Base-by-base conservation (phyloP, 2,113 vertebrate species). In the Gasterosteus aculeatus region DNA sequence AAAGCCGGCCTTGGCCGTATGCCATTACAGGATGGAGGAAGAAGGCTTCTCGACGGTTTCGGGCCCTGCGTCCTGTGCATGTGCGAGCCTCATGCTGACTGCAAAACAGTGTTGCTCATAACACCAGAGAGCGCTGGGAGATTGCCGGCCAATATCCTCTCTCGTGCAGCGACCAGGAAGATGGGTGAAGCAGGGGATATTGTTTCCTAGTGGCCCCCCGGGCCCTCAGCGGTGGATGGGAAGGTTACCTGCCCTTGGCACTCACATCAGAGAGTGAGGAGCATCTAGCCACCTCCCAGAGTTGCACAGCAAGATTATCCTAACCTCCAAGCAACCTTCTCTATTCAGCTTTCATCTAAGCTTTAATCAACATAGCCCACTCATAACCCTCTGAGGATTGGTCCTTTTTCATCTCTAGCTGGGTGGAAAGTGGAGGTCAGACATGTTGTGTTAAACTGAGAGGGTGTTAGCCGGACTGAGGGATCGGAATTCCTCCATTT, bases 141-240 rank as follows among this genome's bases (percentile, higher is more conserved):
- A 78, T 87, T 86, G 70, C 87, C 26, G 44, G 76, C 72, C 80
- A 91, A 87, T 90, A 91, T 92, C 86, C 90, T 86, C 76, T 87
- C 74, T 82, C 46, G 70, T 89, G 80, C 83, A 31, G 72, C 57
- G 65, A 86, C 75, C 72, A 82, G 81, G 77, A 77, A 67, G 80
- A 81, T 80, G 63, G 73, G 67, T 81, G 85, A 90, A 82, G 78
- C 58, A n/a, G 46, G 81, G 71, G 80, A 89, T 91, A 89, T 91
- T 89, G 81, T 84, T 80, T 87, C 88, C 80, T 83, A 83, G 79
- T 80, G 86, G 49, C 81, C 77, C 69, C 66, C 67, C 15, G 7
- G 82, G 77, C 59, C 61, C 80, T 73, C 63, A 35, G 42, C 19
- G 68, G 71, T 67, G 47, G 63, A 75, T 46, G 16, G 26, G 62